Conservation (phyloP, 2,797 vertebrate genomes). For the Myotis findleyi region DNA sequence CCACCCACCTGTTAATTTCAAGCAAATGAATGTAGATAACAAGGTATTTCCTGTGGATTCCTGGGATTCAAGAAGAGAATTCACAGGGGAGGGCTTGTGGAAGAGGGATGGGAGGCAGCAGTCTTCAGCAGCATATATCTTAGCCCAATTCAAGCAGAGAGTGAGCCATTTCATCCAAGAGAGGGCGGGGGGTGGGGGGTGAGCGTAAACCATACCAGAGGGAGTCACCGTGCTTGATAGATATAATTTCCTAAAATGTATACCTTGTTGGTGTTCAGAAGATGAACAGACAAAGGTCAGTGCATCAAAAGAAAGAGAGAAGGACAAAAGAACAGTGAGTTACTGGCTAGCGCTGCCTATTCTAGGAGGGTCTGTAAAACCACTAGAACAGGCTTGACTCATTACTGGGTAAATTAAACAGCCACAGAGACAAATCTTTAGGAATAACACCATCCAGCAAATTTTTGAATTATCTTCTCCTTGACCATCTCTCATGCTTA, state of each 20-base stretch:
- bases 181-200: slow-evolving; percentile 4
- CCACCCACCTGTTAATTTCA: slow-evolving; percentile 67
- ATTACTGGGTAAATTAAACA: not conserved
- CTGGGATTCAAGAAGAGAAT: not conserved
- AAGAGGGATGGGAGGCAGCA: not conserved
- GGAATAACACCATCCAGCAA: not conserved
- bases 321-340: slow-evolving; percentile 59
- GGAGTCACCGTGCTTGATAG: slow-evolving; percentile 63
- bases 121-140: slow-evolving; percentile 69
- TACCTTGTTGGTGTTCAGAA: slow-evolving; percentile 75
- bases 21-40: slow-evolving; percentile 69
- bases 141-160: slow-evolving; percentile 58
- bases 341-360: not conserved
- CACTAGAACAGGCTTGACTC: not conserved
- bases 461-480: not conserved
- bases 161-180: slow-evolving; percentile 46
- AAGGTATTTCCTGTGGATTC: slow-evolving; percentile 62
- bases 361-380: not conserved
- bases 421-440: not conserved
- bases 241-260: slow-evolving; percentile 83
- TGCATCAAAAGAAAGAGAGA: slow-evolving; percentile 52
- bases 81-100: not conserved
- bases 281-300: slow-evolving; percentile 80
- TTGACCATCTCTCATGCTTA: slow-evolving; percentile 11
- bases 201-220: slow-evolving; percentile 42